These are phyloP conservation scores for Onchidella celtica DNA, from an alignment of 2,888 invertebrate species.

Conservation along the genomic window DNA sequence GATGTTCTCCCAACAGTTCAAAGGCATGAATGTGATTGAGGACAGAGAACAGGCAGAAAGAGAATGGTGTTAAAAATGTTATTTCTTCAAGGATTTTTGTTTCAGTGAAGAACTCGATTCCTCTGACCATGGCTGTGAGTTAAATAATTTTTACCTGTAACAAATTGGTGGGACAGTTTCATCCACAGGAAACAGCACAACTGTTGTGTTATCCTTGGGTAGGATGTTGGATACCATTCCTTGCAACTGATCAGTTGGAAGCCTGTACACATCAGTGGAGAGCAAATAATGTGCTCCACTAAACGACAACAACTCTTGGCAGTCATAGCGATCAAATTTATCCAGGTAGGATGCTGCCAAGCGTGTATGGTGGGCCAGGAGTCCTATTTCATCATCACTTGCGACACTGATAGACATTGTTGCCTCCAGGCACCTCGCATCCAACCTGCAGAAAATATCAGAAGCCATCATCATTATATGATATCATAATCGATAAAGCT, in stretches of 20 bases:
- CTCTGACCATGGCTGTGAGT: too few species aligned
- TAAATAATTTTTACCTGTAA: conserved; percentile 39
- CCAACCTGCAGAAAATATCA: too few species aligned
- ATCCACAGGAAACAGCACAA: conserved; percentile 43
- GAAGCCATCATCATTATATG: too few species aligned
- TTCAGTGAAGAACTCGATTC: too few species aligned
- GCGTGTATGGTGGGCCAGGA: conserved; percentile 45
- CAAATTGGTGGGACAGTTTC: conserved; percentile 22
- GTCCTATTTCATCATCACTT: not conserved
- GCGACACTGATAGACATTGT: too few species aligned
- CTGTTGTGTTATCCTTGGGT: conserved; percentile 29
- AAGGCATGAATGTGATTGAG: too few species aligned
- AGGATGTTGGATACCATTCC: conserved; percentile 66
- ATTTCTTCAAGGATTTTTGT: too few species aligned
- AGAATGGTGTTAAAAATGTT: too few species aligned
- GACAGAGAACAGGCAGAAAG: too few species aligned
- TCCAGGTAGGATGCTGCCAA: conserved; percentile 71
- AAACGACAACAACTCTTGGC: conserved; percentile 76
- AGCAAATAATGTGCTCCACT: conserved; percentile 77
- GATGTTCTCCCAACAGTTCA: too few species aligned
- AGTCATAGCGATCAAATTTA: conserved; percentile 77
- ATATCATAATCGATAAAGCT: too few species aligned
- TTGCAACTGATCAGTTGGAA: conserved; percentile 77
- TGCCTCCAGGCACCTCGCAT: too few species aligned
- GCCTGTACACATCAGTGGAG: conserved; percentile 76